Conservation (phyloP, 1,140 invertebrate genomes). For the Apis dorsata region DNA sequence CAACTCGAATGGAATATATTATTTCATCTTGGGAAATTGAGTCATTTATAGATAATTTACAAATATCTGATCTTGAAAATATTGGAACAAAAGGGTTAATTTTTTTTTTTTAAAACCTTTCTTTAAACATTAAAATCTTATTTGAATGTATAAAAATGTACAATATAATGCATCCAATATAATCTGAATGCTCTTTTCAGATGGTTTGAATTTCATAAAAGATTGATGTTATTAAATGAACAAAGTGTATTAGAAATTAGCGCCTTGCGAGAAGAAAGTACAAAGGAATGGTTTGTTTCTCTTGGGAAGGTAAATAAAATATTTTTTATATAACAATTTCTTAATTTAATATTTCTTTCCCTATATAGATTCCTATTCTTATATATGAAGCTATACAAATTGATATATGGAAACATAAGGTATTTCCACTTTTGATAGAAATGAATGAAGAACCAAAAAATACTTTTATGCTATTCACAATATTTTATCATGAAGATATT, state of each 20-base stretch:
- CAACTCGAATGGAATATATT: conserved; percentile 74
- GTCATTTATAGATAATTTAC: conserved; percentile 78
- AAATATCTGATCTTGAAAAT: conserved; percentile 76
- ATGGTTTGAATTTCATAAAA: conserved; percentile 89
- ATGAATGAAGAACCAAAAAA: conserved; percentile 83
- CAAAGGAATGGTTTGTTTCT: conserved; percentile 86
- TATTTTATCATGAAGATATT: conserved; percentile 87
- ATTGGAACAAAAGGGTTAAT: conserved; percentile 79
- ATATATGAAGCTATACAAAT: conserved; percentile 89
- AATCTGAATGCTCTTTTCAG: conserved; percentile 72
- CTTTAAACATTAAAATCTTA: background rate
- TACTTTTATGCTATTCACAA: conserved; percentile 87
- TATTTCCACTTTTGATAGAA: conserved; percentile 86
- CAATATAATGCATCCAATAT: background rate
- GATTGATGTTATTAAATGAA: conserved; percentile 88
- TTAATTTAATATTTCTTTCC: conserved; percentile 38
- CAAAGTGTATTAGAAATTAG: conserved; percentile 88
- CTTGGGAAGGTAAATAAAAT: conserved; percentile 82
- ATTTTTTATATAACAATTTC: conserved; percentile 7
- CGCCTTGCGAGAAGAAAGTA: conserved; percentile 84
- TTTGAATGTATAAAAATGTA: background rate
- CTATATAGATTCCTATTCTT: conserved; percentile 83
- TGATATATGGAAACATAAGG: conserved; percentile 87
- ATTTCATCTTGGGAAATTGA: conserved; percentile 80
- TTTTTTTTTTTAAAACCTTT: background rate